Percentiles rank a stretch among this genome's conserved stretches.
These are phyloP conservation scores for Holacanthella duospinosa DNA, from an alignment of 2,888 invertebrate species.

Conservation along the genomic window DNA sequence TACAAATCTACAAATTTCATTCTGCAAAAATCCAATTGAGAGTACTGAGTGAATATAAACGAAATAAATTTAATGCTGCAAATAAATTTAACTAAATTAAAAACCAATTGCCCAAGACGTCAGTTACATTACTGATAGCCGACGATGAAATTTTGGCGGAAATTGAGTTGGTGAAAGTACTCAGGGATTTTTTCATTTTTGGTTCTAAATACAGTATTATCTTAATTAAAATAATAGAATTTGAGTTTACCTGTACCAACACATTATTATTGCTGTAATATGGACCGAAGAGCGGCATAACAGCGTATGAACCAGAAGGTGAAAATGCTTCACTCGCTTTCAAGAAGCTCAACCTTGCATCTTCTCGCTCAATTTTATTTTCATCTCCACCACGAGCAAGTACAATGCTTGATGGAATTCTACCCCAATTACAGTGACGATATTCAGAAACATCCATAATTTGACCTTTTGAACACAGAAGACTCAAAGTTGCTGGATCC, in stretches of 20 bases:
- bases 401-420: conserved; percentile 52
- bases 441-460: conserved; percentile 45
- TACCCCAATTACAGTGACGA: conserved; percentile 52
- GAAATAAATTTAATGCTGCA: too few relatives aligned
- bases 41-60: too few relatives aligned
- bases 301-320: conserved; percentile 13
- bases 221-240: conserved; percentile 9
- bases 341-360: conserved; percentile 17
- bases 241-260: conserved; percentile 20
- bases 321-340: conserved; percentile 22
- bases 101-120: too few relatives aligned
- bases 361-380: background rate
- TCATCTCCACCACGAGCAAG: conserved; percentile 20
- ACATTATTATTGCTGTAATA: conserved; percentile 22
- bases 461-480: conserved; percentile 55
- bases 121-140: too few relatives aligned
- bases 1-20: too few relatives aligned
- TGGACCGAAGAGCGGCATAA: conserved; percentile 25
- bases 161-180: too few relatives aligned
- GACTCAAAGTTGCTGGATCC: conserved; percentile 20
- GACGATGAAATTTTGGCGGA: too few relatives aligned
- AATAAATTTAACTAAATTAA: too few relatives aligned
- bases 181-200: too few relatives aligned
- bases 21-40: too few relatives aligned
- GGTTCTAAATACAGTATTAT: conserved; percentile 11